Conservation (phyloP, 2,113 vertebrate species). For the Cynoglossus semilaevis region DNA sequence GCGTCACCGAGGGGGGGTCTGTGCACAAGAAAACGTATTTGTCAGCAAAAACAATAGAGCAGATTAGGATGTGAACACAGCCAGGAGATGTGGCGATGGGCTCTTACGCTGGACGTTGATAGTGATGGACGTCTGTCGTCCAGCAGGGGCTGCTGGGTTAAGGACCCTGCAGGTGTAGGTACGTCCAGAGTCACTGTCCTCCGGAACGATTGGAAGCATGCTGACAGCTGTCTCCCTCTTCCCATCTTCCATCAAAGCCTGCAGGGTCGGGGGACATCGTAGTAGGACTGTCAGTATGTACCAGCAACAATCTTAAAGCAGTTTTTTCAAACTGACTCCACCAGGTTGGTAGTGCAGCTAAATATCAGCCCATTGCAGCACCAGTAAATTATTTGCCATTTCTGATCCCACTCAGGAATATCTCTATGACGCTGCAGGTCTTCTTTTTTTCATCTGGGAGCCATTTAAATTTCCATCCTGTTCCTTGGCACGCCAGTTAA, state of each 20-base stretch:
- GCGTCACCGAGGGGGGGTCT: constrained; percentile 87
- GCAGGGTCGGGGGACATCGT: constrained; percentile 8
- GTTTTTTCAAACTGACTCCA: constrained; percentile 6
- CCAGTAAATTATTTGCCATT: constrained; percentile 29
- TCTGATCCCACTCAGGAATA: constrained; percentile 23
- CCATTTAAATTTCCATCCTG: constrained; percentile 56
- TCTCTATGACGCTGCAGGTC: constrained; percentile 41
- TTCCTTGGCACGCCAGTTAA: constrained; percentile 61
- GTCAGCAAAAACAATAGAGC: neutral
- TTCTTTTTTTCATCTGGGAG: constrained; percentile 44
- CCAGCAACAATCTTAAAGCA: neutral
- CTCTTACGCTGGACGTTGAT: constrained; percentile 88
- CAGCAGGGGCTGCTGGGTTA: constrained; percentile 84
- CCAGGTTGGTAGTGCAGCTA: neutral
- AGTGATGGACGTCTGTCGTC: constrained; percentile 83
- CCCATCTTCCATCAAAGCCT: constrained; percentile 80
- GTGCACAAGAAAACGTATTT: constrained; percentile 20
- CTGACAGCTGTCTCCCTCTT: constrained; percentile 80
- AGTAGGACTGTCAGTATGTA: constrained; percentile 10
- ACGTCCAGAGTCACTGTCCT: constrained; percentile 82
- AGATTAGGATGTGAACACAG: no score
- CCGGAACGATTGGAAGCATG: constrained; percentile 82
- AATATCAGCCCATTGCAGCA: constrained; percentile 15
- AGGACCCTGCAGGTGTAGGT: constrained; percentile 85
- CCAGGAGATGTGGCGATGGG: neutral